Conservation (phyloP, 2,797 vertebrate genomes). For the Gallinago nigripennis region DNA sequence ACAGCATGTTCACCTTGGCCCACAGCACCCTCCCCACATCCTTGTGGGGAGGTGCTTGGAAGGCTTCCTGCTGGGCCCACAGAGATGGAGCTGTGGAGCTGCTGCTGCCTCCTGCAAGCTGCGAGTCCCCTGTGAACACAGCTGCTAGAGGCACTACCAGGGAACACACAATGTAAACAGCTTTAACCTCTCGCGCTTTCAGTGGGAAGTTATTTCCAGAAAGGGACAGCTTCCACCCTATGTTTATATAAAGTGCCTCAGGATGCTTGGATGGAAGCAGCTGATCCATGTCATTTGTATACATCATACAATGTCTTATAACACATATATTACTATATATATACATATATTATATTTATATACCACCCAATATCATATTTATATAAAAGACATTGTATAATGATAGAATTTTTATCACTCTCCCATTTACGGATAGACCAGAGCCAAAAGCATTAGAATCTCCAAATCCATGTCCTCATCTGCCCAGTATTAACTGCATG, state of each 20-base stretch:
- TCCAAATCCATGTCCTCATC: not conserved
- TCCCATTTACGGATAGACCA: not conserved
- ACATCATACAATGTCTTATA: not conserved
- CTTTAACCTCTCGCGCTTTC: not conserved
- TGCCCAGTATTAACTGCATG: not conserved
- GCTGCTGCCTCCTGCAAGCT: not conserved
- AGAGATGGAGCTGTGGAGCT: not conserved
- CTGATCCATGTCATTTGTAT: not conserved
- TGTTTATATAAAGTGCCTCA: not conserved
- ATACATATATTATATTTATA: not conserved
- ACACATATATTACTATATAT: not conserved
- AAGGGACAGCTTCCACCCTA: not conserved
- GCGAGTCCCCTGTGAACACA: not conserved
- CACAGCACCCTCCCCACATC: fast-evolving
- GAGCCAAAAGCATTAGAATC: not conserved
- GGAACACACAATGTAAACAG: not conserved
- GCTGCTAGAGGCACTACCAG: not conserved
- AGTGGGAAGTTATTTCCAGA: not conserved
- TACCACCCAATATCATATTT: not conserved
- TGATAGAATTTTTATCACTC: not conserved
- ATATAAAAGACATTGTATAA: not conserved
- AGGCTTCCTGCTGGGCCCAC: not conserved
- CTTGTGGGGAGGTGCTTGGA: not conserved
- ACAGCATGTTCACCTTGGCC: not conserved
- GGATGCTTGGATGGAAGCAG: not conserved